These are phyloP conservation scores for Drosophila tripunctata DNA, from an alignment of 2,888 invertebrate genomes.

Conservation along the genomic window DNA sequence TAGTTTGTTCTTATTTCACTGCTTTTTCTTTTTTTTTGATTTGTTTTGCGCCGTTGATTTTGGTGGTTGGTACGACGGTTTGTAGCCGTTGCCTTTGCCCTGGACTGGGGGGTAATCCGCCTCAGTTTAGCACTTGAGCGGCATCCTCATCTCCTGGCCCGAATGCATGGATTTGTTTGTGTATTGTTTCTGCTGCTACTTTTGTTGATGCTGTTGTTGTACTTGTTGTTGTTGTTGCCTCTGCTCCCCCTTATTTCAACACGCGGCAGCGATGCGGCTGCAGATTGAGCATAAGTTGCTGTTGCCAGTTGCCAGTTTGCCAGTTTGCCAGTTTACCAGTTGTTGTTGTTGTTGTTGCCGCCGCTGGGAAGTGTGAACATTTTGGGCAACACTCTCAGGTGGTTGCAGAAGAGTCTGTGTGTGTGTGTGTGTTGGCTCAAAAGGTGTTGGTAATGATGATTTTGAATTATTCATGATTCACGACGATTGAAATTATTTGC, in stretches of 20 bases:
- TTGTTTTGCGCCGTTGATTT: constrained; percentile 13
- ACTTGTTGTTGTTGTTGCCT: constrained; percentile 20
- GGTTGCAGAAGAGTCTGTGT: constrained; percentile 55
- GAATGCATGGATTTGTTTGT: constrained; percentile 55
- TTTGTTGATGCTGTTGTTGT: constrained; percentile 19
- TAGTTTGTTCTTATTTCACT: constrained; percentile 21
- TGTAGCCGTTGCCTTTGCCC: constrained; percentile 3
- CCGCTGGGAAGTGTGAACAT: constrained; percentile 77
- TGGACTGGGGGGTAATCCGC: constrained; percentile 74
- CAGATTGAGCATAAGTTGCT: constrained; percentile 75
- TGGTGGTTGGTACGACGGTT: constrained; percentile 7
- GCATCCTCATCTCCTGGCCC: constrained; percentile 54
- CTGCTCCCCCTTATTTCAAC: constrained; percentile 55
- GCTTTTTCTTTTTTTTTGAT: constrained; percentile 4
- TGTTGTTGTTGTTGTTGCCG: constrained; percentile 38
- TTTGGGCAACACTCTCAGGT: constrained; percentile 77
- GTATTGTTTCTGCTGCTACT: constrained; percentile 43
- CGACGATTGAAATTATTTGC: constrained; percentile 80
- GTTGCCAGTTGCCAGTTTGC: constrained; percentile 39
- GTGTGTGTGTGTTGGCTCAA: too few species aligned
- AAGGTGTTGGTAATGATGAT: constrained; percentile 79
- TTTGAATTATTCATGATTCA: constrained; percentile 79
- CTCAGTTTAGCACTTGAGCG: constrained; percentile 80
- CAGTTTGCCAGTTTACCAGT: constrained; percentile 32
- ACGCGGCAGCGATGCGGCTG: constrained; percentile 63